Percentiles rank a stretch among this genome's conserved stretches.
These are phyloP conservation scores for Pachyuromys duprasi DNA, from an alignment of 2,797 vertebrate species.

Conservation along the genomic window DNA sequence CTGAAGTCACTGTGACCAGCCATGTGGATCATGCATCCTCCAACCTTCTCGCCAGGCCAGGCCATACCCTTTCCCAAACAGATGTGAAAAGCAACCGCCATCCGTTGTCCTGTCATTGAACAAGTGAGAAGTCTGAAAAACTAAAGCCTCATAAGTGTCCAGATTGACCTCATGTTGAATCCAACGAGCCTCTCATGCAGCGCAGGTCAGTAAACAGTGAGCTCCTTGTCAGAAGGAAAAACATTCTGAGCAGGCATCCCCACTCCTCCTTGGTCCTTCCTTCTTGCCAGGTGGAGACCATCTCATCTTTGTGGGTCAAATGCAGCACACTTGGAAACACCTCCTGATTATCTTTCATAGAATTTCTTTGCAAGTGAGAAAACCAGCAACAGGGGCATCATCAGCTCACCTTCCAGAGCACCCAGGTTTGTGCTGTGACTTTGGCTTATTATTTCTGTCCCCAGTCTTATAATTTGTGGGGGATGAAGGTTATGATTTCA, in stretches of 20 bases:
- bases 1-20: not conserved
- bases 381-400: constrained; percentile 28
- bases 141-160: not conserved
- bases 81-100: not conserved
- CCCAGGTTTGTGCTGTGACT: constrained; percentile 67
- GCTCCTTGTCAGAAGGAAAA: not conserved
- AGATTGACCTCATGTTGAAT: not conserved
- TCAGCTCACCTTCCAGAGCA: constrained; percentile 41
- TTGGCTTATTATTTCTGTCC: constrained; percentile 60
- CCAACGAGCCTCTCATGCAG: not conserved
- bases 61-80: not conserved
- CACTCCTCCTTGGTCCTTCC: not conserved
- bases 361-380: constrained; percentile 74
- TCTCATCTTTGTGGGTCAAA: constrained; percentile 42
- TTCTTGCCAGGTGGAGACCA: constrained; percentile 9
- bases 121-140: not conserved
- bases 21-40: accelerated
- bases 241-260: not conserved
- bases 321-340: constrained; percentile 45
- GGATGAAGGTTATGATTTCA: constrained; percentile 1
- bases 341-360: constrained; percentile 62
- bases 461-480: not conserved
- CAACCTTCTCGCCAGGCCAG: not conserved
- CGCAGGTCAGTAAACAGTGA: not conserved
- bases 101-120: not conserved